phyloP scores from a whole-genome alignment of 2,888 invertebrate genomes.

The Cyclophora albipunctata region DNA sequence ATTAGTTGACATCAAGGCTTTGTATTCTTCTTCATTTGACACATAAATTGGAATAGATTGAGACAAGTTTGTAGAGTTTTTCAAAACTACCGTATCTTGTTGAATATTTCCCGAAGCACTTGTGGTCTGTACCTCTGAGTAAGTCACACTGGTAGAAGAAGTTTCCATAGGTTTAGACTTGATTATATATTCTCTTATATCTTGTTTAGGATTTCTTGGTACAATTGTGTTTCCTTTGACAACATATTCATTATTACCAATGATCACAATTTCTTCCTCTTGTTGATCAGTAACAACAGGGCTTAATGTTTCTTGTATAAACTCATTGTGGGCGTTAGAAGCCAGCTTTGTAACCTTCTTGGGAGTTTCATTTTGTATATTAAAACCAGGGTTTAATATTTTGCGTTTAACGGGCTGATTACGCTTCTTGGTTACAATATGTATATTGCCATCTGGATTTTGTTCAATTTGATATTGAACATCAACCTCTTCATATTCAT shows the following conservation, averaged over 20 bases:
- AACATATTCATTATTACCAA: constrained; percentile 77
- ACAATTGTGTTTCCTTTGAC: constrained; percentile 56
- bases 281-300: constrained; percentile 8
- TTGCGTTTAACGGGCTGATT: constrained; percentile 43
- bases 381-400: constrained; percentile 55
- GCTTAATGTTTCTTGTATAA: constrained; percentile 30
- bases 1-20: constrained; percentile 59
- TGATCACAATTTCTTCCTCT: constrained; percentile 54
- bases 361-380: constrained; percentile 24
- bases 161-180: constrained; percentile 23
- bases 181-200: constrained; percentile 31
- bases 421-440: constrained; percentile 54
- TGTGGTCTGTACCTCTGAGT: constrained; percentile 32
- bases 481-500: constrained; percentile 45
- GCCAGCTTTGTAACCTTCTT: constrained; percentile 21
- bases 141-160: constrained; percentile 44
- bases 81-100: constrained; percentile 41
- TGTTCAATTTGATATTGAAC: constrained; percentile 51
- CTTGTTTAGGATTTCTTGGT: constrained; percentile 32
- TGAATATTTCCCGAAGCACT: constrained; percentile 29
- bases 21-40: constrained; percentile 68
- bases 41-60: constrained; percentile 68
- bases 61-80: constrained; percentile 42
- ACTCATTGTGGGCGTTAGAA: constrained; percentile 30
- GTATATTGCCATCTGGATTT: constrained; percentile 65